Conservation (phyloP, 2,888 invertebrate species). For the Agrochola lychnidis region DNA sequence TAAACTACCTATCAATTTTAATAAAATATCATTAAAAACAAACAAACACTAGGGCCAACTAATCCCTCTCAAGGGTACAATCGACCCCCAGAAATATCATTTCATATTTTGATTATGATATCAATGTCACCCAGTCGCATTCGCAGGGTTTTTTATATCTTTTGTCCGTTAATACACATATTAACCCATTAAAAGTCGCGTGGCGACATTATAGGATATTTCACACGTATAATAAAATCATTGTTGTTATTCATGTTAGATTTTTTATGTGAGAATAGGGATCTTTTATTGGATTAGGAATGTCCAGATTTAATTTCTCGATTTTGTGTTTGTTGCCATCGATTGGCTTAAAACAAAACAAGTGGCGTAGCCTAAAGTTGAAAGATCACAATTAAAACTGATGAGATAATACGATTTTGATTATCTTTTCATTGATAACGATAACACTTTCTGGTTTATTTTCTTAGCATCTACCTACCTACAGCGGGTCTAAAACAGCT, state of each 20-base stretch:
- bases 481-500: too few species aligned
- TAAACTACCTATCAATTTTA: conserved; percentile 73
- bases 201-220: conserved; percentile 85
- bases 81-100: conserved; percentile 83
- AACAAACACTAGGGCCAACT: conserved; percentile 77
- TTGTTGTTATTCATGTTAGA: conserved; percentile 77
- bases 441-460: too few species aligned
- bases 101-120: conserved; percentile 91
- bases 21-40: conserved; percentile 81
- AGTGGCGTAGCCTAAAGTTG: not conserved
- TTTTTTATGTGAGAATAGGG: conserved; percentile 63
- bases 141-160: conserved; percentile 80
- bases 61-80: conserved; percentile 79
- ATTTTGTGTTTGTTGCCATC: not conserved
- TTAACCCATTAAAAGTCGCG: conserved; percentile 89
- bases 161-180: conserved; percentile 88
- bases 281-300: conserved; percentile 41
- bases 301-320: conserved; percentile 19
- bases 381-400: not conserved
- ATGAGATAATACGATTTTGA: not conserved
- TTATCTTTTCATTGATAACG: not conserved
- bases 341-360: not conserved
- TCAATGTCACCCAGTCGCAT: conserved; percentile 84
- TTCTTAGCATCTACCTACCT: not conserved
- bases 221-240: conserved; percentile 83